Evolutionary conservation across 2,888 invertebrate genomes (phyloP).

Genomic region (Volucella bombylans): DNA sequence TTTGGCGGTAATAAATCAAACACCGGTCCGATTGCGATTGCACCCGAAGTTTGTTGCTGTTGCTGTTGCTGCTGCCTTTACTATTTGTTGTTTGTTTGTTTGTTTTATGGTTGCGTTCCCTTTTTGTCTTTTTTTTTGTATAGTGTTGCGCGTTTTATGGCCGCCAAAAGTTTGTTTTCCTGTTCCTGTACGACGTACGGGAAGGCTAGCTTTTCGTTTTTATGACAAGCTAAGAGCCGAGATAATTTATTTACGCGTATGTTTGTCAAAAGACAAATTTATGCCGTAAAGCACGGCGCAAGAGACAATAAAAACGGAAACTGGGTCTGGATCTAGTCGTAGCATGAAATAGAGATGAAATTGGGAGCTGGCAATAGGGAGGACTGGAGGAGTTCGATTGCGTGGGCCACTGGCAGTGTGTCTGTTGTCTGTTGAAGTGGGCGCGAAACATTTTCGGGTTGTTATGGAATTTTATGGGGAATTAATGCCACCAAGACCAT

Average conservation of each 20-base stretch:
- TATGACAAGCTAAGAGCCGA: conserved; percentile 41
- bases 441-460: conserved; percentile 60
- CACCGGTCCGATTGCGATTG: conserved; percentile 1
- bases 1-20: conserved; percentile 61
- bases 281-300: conserved; percentile 11
- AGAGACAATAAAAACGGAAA: background rate
- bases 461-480: conserved; percentile 66
- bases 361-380: background rate
- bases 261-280: conserved; percentile 39
- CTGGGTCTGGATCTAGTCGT: no score
- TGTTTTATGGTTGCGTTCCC: background rate
- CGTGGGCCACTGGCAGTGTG: conserved; percentile 48
- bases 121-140: background rate
- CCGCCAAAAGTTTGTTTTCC: conserved; percentile 14
- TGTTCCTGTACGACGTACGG: background rate
- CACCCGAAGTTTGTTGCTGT: conserved; percentile 13
- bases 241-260: conserved; percentile 61
- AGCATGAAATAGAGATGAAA: no score
- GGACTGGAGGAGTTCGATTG: conserved; percentile 10
- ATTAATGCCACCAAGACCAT: conserved; percentile 64
- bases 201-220: conserved; percentile 5
- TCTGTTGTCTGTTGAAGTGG: conserved; percentile 47
- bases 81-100: background rate
- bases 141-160: conserved; percentile 31
- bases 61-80: conserved; percentile 6